These are phyloP conservation scores for Drymonia ruficornis DNA, from an alignment of 2,888 invertebrate genomes.

Conservation along the genomic window DNA sequence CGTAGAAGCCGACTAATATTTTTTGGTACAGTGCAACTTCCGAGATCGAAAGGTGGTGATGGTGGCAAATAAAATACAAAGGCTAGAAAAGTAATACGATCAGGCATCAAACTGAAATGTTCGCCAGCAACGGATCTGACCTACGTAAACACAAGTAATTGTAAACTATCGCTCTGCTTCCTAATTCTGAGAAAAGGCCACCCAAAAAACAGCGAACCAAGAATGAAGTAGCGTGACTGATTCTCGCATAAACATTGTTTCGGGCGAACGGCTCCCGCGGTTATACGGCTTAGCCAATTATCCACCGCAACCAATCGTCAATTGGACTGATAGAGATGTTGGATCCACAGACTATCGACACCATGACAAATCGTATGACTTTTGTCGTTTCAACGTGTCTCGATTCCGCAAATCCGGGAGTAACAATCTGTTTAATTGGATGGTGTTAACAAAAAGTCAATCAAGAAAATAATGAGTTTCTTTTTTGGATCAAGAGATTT, in stretches of 20 bases:
- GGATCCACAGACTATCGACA: conserved; percentile 17
- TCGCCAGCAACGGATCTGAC: conserved; percentile 5
- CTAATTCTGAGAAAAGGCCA: neutral
- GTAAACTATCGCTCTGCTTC: neutral
- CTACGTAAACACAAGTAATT: conserved; percentile 1
- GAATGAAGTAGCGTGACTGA: conserved; percentile 12
- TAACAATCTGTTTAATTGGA: conserved; percentile 40
- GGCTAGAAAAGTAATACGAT: no score
- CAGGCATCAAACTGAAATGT: no score
- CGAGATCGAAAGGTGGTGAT: no score
- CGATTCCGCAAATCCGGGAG: conserved; percentile 42
- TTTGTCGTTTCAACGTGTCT: conserved; percentile 18
- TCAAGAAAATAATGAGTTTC: neutral
- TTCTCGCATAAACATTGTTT: conserved; percentile 6
- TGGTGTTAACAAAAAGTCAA: conserved; percentile 13
- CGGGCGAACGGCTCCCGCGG: conserved; percentile 2
- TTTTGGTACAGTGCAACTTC: no score
- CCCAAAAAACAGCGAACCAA: neutral
- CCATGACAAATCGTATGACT: conserved; percentile 34
- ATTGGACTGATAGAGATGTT: conserved; percentile 32
- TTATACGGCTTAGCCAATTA: conserved; percentile 16
- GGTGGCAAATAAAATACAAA: no score
- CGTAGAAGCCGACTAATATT: no score
- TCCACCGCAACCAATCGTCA: conserved; percentile 38
- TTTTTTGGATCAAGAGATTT: no score